Percentiles rank a stretch among this genome's conserved stretches.
Conservation (phyloP, 2,113 vertebrate species). For the Cryptotis parvus region DNA sequence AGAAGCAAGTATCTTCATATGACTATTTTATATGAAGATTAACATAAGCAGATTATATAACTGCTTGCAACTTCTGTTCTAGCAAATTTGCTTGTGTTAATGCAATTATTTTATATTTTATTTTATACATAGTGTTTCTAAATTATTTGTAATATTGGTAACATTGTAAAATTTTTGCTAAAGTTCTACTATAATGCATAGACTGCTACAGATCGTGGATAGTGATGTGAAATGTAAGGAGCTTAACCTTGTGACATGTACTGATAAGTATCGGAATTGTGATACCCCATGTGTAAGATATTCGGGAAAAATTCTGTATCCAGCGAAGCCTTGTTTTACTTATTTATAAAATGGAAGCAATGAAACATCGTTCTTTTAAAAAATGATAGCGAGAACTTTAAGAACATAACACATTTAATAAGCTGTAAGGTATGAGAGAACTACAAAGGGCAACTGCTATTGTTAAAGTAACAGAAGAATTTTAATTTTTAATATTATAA, state of each 20-base stretch:
- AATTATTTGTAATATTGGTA: not conserved
- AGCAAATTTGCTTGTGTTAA: too few species aligned
- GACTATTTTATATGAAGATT: constrained; percentile 7
- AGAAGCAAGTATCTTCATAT: not conserved
- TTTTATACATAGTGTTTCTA: not conserved
- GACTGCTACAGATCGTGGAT: not conserved
- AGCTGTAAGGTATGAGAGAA: too few species aligned
- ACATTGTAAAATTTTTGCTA: not conserved
- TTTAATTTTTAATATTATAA: constrained; percentile 23
- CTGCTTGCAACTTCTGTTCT: too few species aligned
- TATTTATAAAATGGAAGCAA: not conserved
- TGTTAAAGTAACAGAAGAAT: constrained; percentile 24
- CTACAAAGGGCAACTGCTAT: not conserved
- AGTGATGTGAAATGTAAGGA: not conserved
- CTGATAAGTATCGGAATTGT: not conserved
- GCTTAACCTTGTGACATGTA: not conserved
- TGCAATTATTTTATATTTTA: too few species aligned
- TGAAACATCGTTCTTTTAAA: not conserved
- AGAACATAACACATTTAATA: not conserved
- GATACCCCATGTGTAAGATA: not conserved
- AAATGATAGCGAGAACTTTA: not conserved
- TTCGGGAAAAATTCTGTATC: not conserved
- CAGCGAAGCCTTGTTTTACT: not conserved
- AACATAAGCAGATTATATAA: too few species aligned
- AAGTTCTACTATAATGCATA: not conserved